Conservation (phyloP, 2,797 vertebrate species). For the Macropodus opercularis region DNA sequence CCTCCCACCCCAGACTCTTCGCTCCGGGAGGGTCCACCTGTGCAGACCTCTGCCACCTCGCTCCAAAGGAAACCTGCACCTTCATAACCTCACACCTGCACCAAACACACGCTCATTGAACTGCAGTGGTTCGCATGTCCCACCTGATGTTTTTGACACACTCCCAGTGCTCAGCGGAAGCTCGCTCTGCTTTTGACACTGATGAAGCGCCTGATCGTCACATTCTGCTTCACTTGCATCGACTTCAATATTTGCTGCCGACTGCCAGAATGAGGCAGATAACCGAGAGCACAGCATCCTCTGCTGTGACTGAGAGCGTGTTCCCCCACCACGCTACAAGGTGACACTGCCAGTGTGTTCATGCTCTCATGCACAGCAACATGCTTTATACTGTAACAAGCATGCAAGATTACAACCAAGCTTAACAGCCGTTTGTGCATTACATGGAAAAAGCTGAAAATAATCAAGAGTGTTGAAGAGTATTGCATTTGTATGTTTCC, state of each 20-base stretch:
- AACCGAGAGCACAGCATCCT: constrained; percentile 39
- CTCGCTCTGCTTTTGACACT: constrained; percentile 42
- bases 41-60: constrained; percentile 19
- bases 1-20: constrained; percentile 5
- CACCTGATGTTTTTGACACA: constrained; percentile 26
- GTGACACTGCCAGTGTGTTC: constrained; percentile 42
- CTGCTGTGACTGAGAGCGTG: constrained; percentile 60
- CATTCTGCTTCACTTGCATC: constrained; percentile 42
- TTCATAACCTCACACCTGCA: constrained; percentile 30
- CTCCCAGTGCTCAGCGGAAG: constrained; percentile 29
- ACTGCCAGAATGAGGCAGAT: constrained; percentile 30
- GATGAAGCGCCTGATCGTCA: constrained; percentile 42
- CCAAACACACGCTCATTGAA: constrained; percentile 33
- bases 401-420: constrained; percentile 70
- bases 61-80: constrained; percentile 16
- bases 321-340: constrained; percentile 17
- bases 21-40: constrained; percentile 21
- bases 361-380: constrained; percentile 56
- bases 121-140: constrained; percentile 65
- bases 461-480: constrained; percentile 29
- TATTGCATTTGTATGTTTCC: constrained; percentile 62
- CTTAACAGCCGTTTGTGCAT: constrained; percentile 68
- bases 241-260: constrained; percentile 52
- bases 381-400: constrained; percentile 64
- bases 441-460: constrained; percentile 24